phyloP scores from a whole-genome alignment of 1,140 invertebrate species.

The Heterodera carotae region DNA sequence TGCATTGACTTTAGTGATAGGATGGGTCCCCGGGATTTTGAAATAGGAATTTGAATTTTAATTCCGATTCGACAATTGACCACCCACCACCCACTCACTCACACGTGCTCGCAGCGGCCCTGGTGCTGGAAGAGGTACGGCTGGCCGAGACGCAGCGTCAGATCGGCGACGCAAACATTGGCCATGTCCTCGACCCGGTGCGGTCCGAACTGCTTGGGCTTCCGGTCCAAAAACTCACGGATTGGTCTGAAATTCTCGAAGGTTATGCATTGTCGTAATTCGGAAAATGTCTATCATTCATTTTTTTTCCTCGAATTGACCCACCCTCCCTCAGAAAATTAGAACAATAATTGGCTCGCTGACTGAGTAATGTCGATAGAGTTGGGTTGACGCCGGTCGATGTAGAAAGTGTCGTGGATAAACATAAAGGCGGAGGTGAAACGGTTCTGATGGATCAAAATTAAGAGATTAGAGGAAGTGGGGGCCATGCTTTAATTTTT shows the following conservation, averaged over 20 bases:
- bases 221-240: constrained; percentile 63
- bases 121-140: constrained; percentile 67
- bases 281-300: constrained; percentile 15
- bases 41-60: no score
- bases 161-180: constrained; percentile 65
- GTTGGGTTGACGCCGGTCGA: constrained; percentile 64
- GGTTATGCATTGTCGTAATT: no score
- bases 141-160: constrained; percentile 66
- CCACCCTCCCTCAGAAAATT: no score
- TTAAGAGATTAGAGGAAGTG: background rate
- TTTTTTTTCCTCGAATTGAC: no score
- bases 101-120: constrained; percentile 68
- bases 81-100: background rate
- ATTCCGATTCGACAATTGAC: no score
- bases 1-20: no score
- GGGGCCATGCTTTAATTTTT: no score
- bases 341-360: constrained; percentile 4
- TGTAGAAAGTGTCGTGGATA: constrained; percentile 68
- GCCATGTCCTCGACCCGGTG: constrained; percentile 64
- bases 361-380: constrained; percentile 66
- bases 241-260: constrained; percentile 57
- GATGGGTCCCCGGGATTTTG: no score
- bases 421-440: constrained; percentile 67
- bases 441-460: constrained; percentile 56
- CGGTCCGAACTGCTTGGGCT: constrained; percentile 47